phyloP scores from a whole-genome alignment of 2,113 vertebrate genomes.

The Amphiprion percula region DNA sequence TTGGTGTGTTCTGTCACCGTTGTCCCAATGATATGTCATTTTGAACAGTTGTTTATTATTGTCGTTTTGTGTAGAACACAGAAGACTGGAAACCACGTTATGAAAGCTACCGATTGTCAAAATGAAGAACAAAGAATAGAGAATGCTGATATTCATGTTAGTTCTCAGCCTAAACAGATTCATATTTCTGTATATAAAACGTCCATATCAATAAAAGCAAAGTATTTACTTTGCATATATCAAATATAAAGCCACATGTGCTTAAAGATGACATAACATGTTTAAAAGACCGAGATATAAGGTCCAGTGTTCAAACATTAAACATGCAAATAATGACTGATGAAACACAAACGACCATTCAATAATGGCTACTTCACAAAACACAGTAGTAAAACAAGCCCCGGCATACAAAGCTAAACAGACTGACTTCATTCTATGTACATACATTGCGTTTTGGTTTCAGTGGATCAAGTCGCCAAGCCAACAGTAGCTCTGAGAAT shows the following conservation, averaged over 20 bases:
- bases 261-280: not conserved
- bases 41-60: too few species aligned
- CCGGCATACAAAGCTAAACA: not conserved
- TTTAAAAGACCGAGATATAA: not conserved
- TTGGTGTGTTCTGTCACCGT: too few species aligned
- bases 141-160: too few species aligned
- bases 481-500: slow-evolving; percentile 44
- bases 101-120: too few species aligned
- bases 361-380: not conserved
- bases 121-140: too few species aligned
- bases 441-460: slow-evolving; percentile 2
- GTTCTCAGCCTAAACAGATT: too few species aligned
- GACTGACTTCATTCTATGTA: not conserved
- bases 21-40: too few species aligned
- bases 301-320: not conserved
- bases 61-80: too few species aligned
- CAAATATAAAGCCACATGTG: not conserved
- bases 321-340: not conserved
- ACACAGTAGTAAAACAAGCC: not conserved
- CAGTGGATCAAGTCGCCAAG: slow-evolving; percentile 44
- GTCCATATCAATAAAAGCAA: too few species aligned
- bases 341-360: not conserved
- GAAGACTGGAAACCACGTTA: too few species aligned
- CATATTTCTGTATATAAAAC: too few species aligned
- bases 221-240: too few species aligned